These are phyloP conservation scores for Linurgus olivaceus DNA, from an alignment of 2,797 vertebrate species.

Conservation along the genomic window DNA sequence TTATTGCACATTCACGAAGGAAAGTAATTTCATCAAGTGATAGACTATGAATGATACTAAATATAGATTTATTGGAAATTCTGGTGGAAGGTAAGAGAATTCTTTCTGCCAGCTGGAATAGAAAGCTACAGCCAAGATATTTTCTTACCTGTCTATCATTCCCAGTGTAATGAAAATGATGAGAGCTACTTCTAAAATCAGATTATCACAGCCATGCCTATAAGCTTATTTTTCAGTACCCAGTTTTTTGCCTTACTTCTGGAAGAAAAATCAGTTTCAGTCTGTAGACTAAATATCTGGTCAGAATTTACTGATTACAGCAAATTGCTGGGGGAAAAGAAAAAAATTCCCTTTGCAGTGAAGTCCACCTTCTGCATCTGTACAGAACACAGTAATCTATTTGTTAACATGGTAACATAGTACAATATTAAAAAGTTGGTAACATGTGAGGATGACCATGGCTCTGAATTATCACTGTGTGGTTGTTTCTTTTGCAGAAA, in stretches of 20 bases:
- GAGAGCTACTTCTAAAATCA: slow-evolving; percentile 6
- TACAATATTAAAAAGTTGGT: neutral
- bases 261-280: neutral
- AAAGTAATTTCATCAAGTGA: slow-evolving; percentile 59
- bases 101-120: slow-evolving; percentile 27
- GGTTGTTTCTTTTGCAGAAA: neutral
- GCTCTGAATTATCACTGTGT: neutral
- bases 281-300: neutral
- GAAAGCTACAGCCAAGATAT: slow-evolving; percentile 29
- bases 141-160: slow-evolving; percentile 40
- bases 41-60: slow-evolving; percentile 37
- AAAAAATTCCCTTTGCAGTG: neutral
- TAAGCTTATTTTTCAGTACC: neutral
- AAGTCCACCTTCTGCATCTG: neutral
- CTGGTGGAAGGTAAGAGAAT: slow-evolving; percentile 28
- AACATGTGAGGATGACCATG: neutral
- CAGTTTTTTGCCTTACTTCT: neutral
- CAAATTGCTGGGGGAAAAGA: neutral
- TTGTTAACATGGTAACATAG: neutral
- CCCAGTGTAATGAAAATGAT: slow-evolving; percentile 2
- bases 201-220: neutral
- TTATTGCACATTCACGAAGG: slow-evolving; percentile 37
- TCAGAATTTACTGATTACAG: neutral
- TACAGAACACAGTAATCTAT: neutral
- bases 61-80: slow-evolving; percentile 64